phyloP scores from a whole-genome alignment of 1,140 invertebrate species.

The Listronotus oregonensis region DNA sequence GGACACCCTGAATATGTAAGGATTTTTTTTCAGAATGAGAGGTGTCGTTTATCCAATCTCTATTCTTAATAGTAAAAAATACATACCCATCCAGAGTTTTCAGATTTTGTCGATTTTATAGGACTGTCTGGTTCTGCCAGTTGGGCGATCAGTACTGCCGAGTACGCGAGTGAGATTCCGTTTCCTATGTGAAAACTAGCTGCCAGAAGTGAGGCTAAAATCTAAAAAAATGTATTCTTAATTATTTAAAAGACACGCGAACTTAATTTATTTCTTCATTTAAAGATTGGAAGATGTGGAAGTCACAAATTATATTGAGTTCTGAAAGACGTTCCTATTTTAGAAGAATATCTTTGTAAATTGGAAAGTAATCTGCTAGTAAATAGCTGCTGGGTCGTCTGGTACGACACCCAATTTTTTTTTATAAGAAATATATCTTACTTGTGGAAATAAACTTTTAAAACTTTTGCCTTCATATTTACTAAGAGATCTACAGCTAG shows the following conservation, averaged over 20 bases:
- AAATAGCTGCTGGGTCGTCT: no score
- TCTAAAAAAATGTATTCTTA: conserved; percentile 47
- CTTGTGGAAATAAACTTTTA: conserved; percentile 53
- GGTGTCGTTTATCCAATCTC: no score
- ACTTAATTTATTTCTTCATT: no score
- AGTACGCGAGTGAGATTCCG: conserved; percentile 63
- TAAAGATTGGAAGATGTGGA: no score
- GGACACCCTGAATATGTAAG: no score
- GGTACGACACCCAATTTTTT: no score
- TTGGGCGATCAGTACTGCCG: conserved; percentile 63
- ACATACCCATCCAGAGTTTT: conserved; percentile 62
- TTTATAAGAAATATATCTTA: conserved; percentile 36
- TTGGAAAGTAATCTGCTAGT: no score
- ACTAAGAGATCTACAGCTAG: conserved; percentile 52
- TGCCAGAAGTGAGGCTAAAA: conserved; percentile 59
- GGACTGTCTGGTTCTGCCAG: conserved; percentile 55
- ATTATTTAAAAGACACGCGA: background rate
- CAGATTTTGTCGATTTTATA: conserved; percentile 52
- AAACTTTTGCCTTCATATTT: conserved; percentile 50
- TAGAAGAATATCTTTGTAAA: no score
- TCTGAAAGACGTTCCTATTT: no score
- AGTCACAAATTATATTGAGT: no score
- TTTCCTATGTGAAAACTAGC: conserved; percentile 63
- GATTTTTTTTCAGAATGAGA: no score
- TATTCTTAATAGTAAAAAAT: no score